Evolutionary conservation across 2,797 vertebrate genomes (phyloP).

Genomic region (Ceryle rudis): DNA sequence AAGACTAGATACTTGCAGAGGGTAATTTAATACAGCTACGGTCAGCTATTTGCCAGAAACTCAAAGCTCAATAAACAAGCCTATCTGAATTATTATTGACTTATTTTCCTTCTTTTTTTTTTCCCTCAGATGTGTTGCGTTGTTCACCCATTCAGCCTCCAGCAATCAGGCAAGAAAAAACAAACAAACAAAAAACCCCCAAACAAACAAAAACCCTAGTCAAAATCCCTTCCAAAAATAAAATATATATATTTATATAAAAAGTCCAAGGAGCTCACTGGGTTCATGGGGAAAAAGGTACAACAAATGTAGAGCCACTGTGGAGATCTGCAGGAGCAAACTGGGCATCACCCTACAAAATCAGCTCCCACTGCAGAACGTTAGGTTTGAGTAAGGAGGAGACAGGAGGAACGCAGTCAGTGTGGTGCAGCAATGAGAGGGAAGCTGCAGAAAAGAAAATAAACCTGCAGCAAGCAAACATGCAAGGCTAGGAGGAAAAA

Average conservation of each 20-base stretch:
- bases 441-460: neutral
- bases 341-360: neutral
- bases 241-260: neutral
- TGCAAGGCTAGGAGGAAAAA: neutral
- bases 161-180: neutral
- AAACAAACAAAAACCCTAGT: neutral
- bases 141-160: neutral
- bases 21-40: neutral
- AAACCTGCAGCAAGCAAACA: neutral
- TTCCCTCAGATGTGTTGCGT: neutral
- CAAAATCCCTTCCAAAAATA: neutral
- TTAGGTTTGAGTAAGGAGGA: neutral
- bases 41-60: neutral
- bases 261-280: neutral
- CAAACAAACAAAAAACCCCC: no score
- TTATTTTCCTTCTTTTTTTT: neutral
- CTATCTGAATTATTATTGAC: neutral
- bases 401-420: neutral
- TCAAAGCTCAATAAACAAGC: conserved; percentile 19
- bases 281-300: neutral
- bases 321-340: neutral
- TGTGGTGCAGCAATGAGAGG: neutral
- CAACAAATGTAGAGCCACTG: neutral
- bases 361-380: neutral
- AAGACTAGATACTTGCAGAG: neutral